These are phyloP conservation scores for Dicrostonyx torquatus DNA, from an alignment of 2,797 vertebrate genomes.

Conservation along the genomic window DNA sequence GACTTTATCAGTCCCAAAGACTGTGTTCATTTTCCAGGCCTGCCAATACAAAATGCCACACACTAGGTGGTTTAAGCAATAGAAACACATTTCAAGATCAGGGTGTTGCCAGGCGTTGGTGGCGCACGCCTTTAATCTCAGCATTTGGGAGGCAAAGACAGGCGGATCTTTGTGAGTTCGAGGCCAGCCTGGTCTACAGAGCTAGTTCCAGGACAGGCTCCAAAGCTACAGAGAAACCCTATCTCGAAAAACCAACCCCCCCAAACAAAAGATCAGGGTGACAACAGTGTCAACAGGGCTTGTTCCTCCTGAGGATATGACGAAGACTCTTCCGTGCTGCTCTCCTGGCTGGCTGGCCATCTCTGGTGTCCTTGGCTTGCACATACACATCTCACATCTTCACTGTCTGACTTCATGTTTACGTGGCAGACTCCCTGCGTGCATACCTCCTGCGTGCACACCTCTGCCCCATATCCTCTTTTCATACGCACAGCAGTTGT, in stretches of 20 bases:
- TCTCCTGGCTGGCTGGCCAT: not conserved
- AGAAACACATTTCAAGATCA: too few relatives aligned
- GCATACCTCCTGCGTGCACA: not conserved
- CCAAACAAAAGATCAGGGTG: too few relatives aligned
- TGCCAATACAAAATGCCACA: not conserved
- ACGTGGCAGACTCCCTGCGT: not conserved
- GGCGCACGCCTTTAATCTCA: too few relatives aligned
- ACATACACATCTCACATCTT: too few relatives aligned
- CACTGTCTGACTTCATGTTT: not conserved
- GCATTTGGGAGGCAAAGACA: too few relatives aligned
- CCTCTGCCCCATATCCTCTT: not conserved
- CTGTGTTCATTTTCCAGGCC: not conserved
- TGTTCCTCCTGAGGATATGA: not conserved
- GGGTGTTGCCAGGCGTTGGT: too few relatives aligned
- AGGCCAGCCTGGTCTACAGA: too few relatives aligned
- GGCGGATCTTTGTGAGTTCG: too few relatives aligned
- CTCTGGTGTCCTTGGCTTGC: not conserved
- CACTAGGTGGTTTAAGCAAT: not conserved
- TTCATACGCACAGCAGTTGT: not conserved
- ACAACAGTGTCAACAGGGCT: too few relatives aligned
- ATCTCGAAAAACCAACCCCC: too few relatives aligned
- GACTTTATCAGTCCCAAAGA: not conserved
- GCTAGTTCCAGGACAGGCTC: too few relatives aligned
- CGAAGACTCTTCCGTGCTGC: not conserved
- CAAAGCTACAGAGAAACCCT: too few relatives aligned